phyloP scores from a whole-genome alignment of 2,888 invertebrate genomes.

The Diaprepes abbreviatus region DNA sequence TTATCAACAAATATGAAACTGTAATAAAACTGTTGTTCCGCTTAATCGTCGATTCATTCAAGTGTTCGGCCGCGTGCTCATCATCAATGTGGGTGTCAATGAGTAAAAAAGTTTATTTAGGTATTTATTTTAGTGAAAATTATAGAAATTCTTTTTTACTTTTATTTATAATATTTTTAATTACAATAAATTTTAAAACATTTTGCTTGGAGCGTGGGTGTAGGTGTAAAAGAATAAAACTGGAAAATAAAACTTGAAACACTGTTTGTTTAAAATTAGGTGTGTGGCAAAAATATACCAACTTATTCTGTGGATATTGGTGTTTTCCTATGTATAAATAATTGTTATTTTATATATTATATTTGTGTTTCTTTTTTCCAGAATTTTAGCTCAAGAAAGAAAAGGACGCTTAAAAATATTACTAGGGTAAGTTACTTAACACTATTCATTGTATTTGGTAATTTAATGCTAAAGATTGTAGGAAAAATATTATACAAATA shows the following conservation, averaged over 20 bases:
- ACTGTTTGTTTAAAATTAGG: not conserved
- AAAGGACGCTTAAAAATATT: not conserved
- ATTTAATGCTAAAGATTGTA: too few relatives aligned
- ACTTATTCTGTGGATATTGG: not conserved
- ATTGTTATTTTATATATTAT: not conserved
- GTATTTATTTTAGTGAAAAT: not conserved
- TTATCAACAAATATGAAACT: slow-evolving; percentile 34
- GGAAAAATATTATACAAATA: too few relatives aligned
- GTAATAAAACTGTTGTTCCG: slow-evolving; percentile 7
- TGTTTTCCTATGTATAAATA: not conserved
- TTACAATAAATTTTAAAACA: not conserved
- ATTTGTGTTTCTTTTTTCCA: slow-evolving; percentile 10
- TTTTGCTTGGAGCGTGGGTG: not conserved
- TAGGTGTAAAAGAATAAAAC: not conserved
- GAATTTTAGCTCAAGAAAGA: slow-evolving; percentile 1
- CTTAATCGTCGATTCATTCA: not conserved
- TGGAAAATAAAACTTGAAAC: not conserved
- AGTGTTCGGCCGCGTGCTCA: not conserved
- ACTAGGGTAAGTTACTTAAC: not conserved
- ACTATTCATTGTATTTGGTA: too few relatives aligned
- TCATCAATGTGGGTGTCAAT: slow-evolving; percentile 5
- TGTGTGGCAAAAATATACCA: not conserved
- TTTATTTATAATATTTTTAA: not conserved
- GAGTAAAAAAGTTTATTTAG: not conserved
- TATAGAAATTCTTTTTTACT: not conserved